A percentile compares a stretch with the other conserved stretches of the same genome.
Conservation (phyloP, 2,888 invertebrate genomes). For the Ptilodon capucinus region DNA sequence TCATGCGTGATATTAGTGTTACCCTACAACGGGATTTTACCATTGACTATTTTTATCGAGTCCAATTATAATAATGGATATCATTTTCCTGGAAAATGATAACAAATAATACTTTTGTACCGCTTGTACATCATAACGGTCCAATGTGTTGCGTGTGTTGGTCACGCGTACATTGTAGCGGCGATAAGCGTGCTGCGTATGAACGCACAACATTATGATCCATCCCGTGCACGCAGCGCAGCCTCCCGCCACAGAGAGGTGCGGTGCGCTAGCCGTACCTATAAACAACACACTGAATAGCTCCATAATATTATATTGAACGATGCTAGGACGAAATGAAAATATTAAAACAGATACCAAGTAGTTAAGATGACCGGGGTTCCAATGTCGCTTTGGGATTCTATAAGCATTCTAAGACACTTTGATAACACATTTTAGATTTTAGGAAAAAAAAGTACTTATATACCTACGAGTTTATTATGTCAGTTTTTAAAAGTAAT, state of each 20-base stretch:
- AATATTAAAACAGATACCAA: background rate
- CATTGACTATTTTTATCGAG: background rate
- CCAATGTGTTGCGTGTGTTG: background rate
- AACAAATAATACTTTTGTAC: background rate
- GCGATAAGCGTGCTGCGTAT: background rate
- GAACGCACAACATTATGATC: background rate
- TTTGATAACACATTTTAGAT: too few species aligned
- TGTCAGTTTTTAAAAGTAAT: too few species aligned
- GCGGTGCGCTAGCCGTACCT: background rate
- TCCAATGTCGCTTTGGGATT: too few species aligned
- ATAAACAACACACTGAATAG: background rate
- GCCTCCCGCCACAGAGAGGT: background rate
- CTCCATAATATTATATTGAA: background rate
- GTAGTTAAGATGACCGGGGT: too few species aligned
- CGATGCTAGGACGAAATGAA: background rate
- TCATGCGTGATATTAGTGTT: background rate
- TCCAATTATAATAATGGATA: background rate
- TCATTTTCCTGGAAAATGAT: background rate
- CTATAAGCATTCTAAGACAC: too few species aligned
- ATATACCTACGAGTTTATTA: too few species aligned
- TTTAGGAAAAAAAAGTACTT: too few species aligned
- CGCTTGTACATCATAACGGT: background rate
- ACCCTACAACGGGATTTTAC: background rate
- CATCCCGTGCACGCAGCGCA: background rate
- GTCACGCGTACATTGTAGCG: background rate